Evolutionary conservation across 23 tunicate genomes (phyloP), one percentile per base, ranked within the genome.

Genomic region (Trididemnum clinides): DNA sequence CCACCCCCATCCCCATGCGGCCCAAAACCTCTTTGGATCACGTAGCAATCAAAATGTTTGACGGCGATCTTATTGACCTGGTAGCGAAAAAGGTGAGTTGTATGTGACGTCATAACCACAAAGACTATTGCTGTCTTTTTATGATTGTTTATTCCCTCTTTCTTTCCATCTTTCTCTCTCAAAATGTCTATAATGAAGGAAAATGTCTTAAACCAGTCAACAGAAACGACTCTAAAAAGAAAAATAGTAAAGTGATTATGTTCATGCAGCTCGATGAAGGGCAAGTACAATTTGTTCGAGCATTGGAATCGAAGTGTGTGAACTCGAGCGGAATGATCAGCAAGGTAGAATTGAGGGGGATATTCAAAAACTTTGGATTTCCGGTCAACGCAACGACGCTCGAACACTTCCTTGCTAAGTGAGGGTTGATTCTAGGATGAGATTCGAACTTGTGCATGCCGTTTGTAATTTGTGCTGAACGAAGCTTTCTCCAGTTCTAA

Each of bases 381-480:
- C 78, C 72, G 1, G 21, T 92, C 23, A 92, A 84, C 51, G 84
- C 92, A 2, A 88, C 89, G 3, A 77, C 90, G 20, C 33, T 92
- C 28, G 97, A 92, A 38, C 97, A 92, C 72, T 92, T 92, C 50
- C 80, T 92, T 33, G 84, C 86, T 20, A 78, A 91, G 97, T 88
- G 39, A 69, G 0, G 26, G 2, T 39, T 59, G n/a, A n/a, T n/a
- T n/a, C n/a, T n/a, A n/a, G n/a, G n/a, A n/a, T n/a, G n/a, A n/a
- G n/a, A n/a, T n/a, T n/a, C n/a, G n/a, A n/a, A n/a, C n/a, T n/a
- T n/a, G n/a, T n/a, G n/a, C n/a, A n/a, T n/a, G n/a, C n/a, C n/a
- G n/a, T n/a, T n/a, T n/a, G n/a, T n/a, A n/a, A n/a, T n/a, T n/a
- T n/a, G n/a, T n/a, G n/a, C n/a, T n/a, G n/a, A n/a, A n/a, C n/a